Percentiles rank a stretch among this genome's conserved stretches.
These are phyloP conservation scores for Pyxicephalus adspersus DNA, from an alignment of 2,113 vertebrate genomes.

Conservation along the genomic window DNA sequence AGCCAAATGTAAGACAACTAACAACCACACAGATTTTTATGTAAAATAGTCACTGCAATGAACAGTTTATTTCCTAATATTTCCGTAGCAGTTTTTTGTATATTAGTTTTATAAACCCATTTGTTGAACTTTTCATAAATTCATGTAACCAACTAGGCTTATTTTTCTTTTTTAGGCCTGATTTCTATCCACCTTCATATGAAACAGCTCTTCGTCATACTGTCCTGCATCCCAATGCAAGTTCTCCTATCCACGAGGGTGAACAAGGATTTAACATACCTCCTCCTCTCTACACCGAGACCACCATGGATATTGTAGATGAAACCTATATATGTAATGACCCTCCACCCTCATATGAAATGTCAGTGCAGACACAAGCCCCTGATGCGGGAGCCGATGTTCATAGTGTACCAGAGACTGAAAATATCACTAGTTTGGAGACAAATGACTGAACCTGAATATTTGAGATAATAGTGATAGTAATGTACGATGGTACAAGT, in stretches of 20 bases:
- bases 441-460: conserved; percentile 26
- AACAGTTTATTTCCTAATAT: too few relatives aligned
- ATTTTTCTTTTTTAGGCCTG: conserved; percentile 69
- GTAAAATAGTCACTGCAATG: too few relatives aligned
- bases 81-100: too few relatives aligned
- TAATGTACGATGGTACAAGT: conserved; percentile 15
- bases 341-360: conserved; percentile 74
- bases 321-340: conserved; percentile 67
- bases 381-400: background rate
- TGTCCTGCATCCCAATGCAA: conserved; percentile 17
- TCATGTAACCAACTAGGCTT: background rate
- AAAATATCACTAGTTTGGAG: background rate
- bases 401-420: accelerated
- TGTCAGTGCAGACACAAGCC: background rate
- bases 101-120: too few relatives aligned
- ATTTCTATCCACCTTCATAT: conserved; percentile 80
- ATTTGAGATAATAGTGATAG: background rate
- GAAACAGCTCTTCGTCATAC: conserved; percentile 68
- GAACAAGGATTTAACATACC: conserved; percentile 59
- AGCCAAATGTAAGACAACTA: too few relatives aligned
- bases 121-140: too few relatives aligned
- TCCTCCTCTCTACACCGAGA: conserved; percentile 74
- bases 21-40: too few relatives aligned
- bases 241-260: conserved; percentile 27
- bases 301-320: conserved; percentile 59